These are phyloP conservation scores for Spilogale gracilis DNA, from an alignment of 2,113 vertebrate species.

Conservation along the genomic window DNA sequence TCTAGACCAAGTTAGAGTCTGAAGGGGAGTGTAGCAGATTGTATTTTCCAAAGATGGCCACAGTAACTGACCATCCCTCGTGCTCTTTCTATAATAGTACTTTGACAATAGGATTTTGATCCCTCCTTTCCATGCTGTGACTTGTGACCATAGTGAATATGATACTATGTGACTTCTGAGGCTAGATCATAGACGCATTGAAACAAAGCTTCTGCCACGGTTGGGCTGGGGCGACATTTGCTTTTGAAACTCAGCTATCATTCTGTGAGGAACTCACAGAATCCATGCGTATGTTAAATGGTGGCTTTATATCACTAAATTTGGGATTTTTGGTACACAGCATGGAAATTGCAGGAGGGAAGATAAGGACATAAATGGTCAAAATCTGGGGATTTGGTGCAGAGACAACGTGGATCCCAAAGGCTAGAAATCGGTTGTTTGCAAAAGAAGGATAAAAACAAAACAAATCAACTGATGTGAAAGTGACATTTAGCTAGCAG, in stretches of 20 bases:
- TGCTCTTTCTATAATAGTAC: not conserved
- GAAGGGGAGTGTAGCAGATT: too few species aligned
- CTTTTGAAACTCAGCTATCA: not conserved
- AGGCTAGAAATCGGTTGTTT: not conserved
- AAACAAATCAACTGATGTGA: not conserved
- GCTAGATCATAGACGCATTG: not conserved
- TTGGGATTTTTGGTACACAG: not conserved
- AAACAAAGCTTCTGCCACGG: not conserved
- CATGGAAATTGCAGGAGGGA: not conserved
- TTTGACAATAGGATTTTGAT: not conserved
- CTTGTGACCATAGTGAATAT: not conserved
- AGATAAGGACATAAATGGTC: not conserved
- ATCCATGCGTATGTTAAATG: not conserved
- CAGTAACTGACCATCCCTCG: not conserved
- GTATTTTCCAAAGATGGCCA: not conserved
- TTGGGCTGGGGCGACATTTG: not conserved
- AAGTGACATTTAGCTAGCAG: not conserved
- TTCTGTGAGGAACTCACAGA: not conserved
- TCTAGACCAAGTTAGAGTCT: not conserved
- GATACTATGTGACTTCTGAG: not conserved
- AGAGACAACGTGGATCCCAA: not conserved
- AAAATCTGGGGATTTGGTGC: not conserved
- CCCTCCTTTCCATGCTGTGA: not conserved
- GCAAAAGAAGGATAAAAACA: not conserved
- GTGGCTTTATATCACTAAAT: not conserved